Evolutionary conservation across 1,140 invertebrate species (phyloP).

Genomic region (Oppia nitens): DNA sequence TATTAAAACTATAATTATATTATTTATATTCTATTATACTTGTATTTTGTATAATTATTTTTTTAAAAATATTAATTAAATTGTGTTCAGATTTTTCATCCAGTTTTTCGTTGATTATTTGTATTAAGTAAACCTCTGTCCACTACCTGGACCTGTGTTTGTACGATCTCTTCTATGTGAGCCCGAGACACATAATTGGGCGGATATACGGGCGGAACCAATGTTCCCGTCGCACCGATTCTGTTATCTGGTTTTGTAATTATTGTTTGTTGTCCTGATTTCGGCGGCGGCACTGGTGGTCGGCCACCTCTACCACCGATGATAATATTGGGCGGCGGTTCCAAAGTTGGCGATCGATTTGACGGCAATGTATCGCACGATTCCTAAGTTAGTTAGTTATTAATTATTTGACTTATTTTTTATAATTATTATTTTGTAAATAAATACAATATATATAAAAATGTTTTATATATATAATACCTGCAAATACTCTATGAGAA

Average conservation of each 20-base stretch:
- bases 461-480: slow-evolving; percentile 3
- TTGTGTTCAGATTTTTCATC: too few relatives aligned
- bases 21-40: too few relatives aligned
- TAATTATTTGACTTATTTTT: not conserved
- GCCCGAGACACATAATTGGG: slow-evolving; percentile 17
- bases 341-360: slow-evolving; percentile 2
- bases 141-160: not conserved
- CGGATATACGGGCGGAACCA: slow-evolving; percentile 17
- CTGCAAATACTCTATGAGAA: slow-evolving; percentile 18
- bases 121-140: too few relatives aligned
- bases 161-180: not conserved
- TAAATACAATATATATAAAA: not conserved
- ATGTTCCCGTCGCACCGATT: slow-evolving; percentile 3
- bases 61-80: too few relatives aligned
- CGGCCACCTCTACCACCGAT: not conserved
- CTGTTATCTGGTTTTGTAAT: not conserved
- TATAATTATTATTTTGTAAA: not conserved
- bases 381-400: not conserved
- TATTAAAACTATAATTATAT: too few relatives aligned
- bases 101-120: too few relatives aligned
- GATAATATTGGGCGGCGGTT: not conserved
- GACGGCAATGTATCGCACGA: not conserved
- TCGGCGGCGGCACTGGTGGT: not conserved
- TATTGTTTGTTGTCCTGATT: not conserved
- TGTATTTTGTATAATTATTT: too few relatives aligned